Evolutionary conservation across 2,113 vertebrate species (phyloP).

Genomic region (Serilophus lunatus): DNA sequence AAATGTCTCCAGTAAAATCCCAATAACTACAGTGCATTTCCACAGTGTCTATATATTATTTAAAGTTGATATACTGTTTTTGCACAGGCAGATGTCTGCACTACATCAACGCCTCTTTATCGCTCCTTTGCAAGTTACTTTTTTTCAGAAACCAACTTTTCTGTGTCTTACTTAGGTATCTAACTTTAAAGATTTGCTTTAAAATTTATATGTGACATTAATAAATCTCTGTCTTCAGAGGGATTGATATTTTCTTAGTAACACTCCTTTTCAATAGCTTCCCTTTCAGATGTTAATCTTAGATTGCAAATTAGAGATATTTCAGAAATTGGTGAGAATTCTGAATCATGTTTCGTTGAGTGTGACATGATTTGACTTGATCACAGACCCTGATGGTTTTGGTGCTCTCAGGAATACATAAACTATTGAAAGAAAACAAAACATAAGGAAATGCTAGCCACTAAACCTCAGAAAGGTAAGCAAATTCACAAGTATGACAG

Average conservation of each 20-base stretch:
- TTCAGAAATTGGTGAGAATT: not conserved
- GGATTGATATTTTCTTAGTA: not conserved
- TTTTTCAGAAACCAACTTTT: not conserved
- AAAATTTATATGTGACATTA: not conserved
- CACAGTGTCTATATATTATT: not conserved
- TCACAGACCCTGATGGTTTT: not conserved
- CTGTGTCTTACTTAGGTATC: not conserved
- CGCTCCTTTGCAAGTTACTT: not conserved
- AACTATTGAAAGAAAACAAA: not conserved
- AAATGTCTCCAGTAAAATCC: not conserved
- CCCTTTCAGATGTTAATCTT: not conserved
- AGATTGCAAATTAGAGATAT: conserved; percentile 12
- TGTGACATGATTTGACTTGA: not conserved
- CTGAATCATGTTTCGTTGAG: not conserved
- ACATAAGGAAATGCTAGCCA: not conserved
- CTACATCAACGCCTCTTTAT: not conserved
- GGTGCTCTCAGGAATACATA: not conserved
- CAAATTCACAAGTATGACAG: not conserved
- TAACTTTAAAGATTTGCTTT: not conserved
- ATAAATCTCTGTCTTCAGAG: not conserved
- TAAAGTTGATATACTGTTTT: not conserved
- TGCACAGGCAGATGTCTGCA: not conserved
- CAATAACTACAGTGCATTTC: not conserved
- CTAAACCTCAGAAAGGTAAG: not conserved
- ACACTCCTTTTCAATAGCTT: not conserved